Percentiles rank a stretch among this genome's conserved stretches.
phyloP scores from a whole-genome alignment of 2,113 vertebrate species.

The Pteruthius melanotis region DNA sequence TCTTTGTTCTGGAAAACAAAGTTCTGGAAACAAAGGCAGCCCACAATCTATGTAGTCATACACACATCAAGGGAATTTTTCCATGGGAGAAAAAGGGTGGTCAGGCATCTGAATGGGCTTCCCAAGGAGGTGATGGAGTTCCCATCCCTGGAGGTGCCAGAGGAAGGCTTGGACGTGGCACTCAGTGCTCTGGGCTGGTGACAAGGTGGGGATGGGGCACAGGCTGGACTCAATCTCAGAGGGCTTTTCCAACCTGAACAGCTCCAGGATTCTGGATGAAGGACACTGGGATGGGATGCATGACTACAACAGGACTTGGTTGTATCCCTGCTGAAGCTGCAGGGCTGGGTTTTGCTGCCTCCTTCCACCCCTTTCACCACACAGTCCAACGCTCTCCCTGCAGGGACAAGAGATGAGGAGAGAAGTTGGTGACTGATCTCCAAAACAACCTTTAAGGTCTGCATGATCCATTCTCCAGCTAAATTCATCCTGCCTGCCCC shows the following conservation, averaged over 20 bases:
- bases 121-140: background rate
- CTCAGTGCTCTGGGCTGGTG: background rate
- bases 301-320: background rate
- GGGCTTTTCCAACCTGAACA: background rate
- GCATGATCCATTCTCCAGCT: background rate
- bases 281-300: background rate
- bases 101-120: background rate
- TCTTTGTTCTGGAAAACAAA: background rate
- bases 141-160: fast-evolving
- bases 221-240: fast-evolving
- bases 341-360: background rate
- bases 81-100: background rate
- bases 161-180: background rate
- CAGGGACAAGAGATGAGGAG: background rate
- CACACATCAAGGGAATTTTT: background rate
- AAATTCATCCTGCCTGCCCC: background rate
- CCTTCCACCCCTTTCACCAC: background rate
- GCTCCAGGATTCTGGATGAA: background rate
- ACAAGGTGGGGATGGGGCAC: fast-evolving
- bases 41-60: fast-evolving
- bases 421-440: background rate
- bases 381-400: fast-evolving
- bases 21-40: background rate
- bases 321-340: background rate
- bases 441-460: background rate